Conservation (phyloP, 2,888 invertebrate genomes). For the Erebia aethiops region DNA sequence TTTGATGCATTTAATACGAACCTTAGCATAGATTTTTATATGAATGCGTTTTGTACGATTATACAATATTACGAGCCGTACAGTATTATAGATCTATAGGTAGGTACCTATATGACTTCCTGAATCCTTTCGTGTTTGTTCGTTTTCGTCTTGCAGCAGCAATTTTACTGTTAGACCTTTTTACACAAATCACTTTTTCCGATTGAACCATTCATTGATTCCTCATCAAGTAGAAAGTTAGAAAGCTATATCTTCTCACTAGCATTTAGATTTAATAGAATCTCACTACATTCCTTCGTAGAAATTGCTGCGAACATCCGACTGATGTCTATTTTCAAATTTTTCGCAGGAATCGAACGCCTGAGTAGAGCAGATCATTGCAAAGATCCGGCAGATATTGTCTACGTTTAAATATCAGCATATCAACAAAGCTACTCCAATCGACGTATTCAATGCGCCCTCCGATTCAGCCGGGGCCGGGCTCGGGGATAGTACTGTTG, state of each 20-base stretch:
- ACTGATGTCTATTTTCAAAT: slow-evolving; percentile 72
- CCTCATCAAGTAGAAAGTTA: slow-evolving; percentile 66
- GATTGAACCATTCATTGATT: slow-evolving; percentile 53
- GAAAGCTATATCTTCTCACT: slow-evolving; percentile 63
- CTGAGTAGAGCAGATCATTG: slow-evolving; percentile 94
- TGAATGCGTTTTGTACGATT: slow-evolving; percentile 74
- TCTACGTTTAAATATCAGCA: slow-evolving; percentile 88
- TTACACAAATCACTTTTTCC: slow-evolving; percentile 54
- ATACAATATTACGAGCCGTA: slow-evolving; percentile 63
- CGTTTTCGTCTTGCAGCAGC: slow-evolving; percentile 34
- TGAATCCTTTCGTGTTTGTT: slow-evolving; percentile 34
- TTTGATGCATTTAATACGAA: slow-evolving; percentile 76
- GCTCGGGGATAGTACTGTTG: slow-evolving; percentile 70
- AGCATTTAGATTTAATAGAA: slow-evolving; percentile 60
- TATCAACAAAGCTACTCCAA: slow-evolving; percentile 76
- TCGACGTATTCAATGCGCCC: slow-evolving; percentile 76
- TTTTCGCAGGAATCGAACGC: slow-evolving; percentile 91
- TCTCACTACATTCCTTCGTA: slow-evolving; percentile 51
- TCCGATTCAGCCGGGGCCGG: slow-evolving; percentile 63
- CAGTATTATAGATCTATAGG: slow-evolving; percentile 67
- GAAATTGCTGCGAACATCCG: slow-evolving; percentile 62
- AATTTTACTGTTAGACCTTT: slow-evolving; percentile 28
- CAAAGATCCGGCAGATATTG: slow-evolving; percentile 91
- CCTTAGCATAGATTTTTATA: slow-evolving; percentile 75
- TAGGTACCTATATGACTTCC: slow-evolving; percentile 58